phyloP scores from a whole-genome alignment of 2,113 vertebrate genomes.

The Jacana jacana region DNA sequence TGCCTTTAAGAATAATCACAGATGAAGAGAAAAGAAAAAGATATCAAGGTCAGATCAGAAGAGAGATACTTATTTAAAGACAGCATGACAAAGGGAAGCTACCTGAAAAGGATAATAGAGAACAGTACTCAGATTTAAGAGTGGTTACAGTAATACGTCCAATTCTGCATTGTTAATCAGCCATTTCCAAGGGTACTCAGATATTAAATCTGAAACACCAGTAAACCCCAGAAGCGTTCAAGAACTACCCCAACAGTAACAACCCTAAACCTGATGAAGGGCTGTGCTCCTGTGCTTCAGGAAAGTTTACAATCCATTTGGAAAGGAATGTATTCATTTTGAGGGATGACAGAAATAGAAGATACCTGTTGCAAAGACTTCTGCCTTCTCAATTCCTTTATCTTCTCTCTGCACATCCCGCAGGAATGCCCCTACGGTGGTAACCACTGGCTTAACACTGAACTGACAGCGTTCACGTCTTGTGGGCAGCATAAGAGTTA shows the following conservation, averaged over 20 bases:
- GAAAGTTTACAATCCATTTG: background rate
- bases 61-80: background rate
- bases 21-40: background rate
- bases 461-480: conserved; percentile 88
- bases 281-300: background rate
- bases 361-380: conserved; percentile 79
- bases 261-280: background rate
- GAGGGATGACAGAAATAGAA: background rate
- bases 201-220: background rate
- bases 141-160: background rate
- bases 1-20: background rate
- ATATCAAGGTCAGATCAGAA: background rate
- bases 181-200: background rate
- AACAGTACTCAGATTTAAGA: background rate
- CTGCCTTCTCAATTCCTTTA: conserved; percentile 74
- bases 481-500: conserved; percentile 87
- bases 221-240: background rate
- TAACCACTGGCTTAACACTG: conserved; percentile 82
- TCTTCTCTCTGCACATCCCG: conserved; percentile 84
- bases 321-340: background rate
- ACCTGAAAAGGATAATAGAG: background rate
- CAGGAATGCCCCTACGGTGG: conserved; percentile 84
- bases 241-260: background rate
- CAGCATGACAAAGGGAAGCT: background rate
- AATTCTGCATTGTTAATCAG: background rate